These are phyloP conservation scores for Urosaurus nigricauda DNA, from an alignment of 2,797 vertebrate species.

Conservation along the genomic window DNA sequence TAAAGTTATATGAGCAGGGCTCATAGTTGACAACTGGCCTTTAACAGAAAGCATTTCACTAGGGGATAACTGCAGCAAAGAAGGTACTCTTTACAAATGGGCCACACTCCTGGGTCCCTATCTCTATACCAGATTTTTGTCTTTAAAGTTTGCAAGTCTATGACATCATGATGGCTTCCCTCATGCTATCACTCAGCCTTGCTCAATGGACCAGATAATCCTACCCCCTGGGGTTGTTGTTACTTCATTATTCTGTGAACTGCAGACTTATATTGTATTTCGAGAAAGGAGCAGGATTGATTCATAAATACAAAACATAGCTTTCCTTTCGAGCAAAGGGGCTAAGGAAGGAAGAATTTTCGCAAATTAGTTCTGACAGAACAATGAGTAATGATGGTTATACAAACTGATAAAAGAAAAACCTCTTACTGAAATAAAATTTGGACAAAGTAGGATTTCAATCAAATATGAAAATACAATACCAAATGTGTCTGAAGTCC, in stretches of 20 bases:
- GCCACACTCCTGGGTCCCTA: background rate
- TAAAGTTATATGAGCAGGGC: no score
- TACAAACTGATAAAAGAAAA: background rate
- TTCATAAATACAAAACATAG: background rate
- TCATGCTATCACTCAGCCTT: background rate
- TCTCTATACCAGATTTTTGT: background rate
- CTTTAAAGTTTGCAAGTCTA: background rate
- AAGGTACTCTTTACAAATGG: background rate
- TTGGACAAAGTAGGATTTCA: accelerated
- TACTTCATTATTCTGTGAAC: background rate
- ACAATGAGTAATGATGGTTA: background rate
- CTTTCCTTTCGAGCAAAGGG: background rate
- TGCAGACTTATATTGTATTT: background rate
- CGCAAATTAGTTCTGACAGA: background rate
- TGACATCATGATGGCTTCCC: background rate
- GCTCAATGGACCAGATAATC: background rate
- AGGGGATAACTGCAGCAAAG: no score
- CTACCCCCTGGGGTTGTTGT: background rate
- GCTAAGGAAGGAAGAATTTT: background rate
- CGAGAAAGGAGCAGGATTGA: background rate
- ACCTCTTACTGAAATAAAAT: background rate
- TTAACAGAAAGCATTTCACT: no score
- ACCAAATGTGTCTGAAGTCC: background rate
- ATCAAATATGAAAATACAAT: conserved; percentile 6
- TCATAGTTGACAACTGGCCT: no score